A percentile compares a stretch with the other conserved stretches of the same genome.
These are phyloP conservation scores for Acanthosepion pharaonis DNA, from an alignment of 2,888 invertebrate genomes.

Conservation along the genomic window DNA sequence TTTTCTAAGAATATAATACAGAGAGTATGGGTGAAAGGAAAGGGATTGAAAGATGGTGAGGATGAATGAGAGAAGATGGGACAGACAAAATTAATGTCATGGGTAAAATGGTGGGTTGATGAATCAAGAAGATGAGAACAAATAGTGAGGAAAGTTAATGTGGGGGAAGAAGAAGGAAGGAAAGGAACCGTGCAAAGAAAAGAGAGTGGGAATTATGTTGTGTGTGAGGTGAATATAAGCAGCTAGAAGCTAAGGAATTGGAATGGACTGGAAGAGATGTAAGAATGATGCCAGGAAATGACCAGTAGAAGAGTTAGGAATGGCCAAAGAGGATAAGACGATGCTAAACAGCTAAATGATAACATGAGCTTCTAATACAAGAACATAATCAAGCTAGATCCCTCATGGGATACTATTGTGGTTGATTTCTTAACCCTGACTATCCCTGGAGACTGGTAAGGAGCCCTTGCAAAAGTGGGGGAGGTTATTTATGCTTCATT, in stretches of 20 bases:
- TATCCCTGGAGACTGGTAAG: background rate
- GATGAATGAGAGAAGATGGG: too few relatives aligned
- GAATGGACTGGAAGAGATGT: background rate
- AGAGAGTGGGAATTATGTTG: background rate
- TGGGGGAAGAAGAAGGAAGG: too few relatives aligned
- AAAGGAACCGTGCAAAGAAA: background rate
- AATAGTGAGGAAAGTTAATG: background rate
- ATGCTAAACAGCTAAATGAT: background rate
- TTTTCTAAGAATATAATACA: too few relatives aligned
- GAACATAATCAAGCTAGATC: conserved; percentile 20
- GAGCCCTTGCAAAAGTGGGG: background rate
- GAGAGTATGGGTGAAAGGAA: too few relatives aligned
- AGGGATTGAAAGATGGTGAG: too few relatives aligned
- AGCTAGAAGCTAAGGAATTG: background rate
- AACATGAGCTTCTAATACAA: conserved; percentile 25
- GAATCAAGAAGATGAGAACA: background rate
- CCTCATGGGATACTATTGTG: background rate
- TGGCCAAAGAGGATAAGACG: background rate
- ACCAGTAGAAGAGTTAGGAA: background rate
- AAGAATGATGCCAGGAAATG: background rate
- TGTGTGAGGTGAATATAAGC: background rate
- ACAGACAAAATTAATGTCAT: background rate
- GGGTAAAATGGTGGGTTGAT: background rate
- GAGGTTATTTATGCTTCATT: background rate
- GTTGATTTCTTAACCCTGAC: background rate